A percentile compares a stretch with the other conserved stretches of the same genome.
These are phyloP conservation scores for Grammomys surdaster DNA, from an alignment of 2,113 vertebrate genomes.

Conservation along the genomic window DNA sequence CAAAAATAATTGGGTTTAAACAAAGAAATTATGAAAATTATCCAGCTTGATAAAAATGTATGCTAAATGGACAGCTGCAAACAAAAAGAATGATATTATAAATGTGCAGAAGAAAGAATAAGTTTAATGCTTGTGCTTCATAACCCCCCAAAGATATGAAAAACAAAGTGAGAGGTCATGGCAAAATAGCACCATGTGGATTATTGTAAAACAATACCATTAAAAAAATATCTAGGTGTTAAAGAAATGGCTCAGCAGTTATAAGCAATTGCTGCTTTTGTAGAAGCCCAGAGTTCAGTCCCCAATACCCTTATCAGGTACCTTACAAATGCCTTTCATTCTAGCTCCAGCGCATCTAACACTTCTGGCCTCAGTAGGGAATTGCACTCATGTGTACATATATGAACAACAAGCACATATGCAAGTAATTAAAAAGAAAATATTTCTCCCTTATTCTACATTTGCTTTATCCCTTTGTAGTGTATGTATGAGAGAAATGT, in stretches of 20 bases:
- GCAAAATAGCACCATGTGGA: background rate
- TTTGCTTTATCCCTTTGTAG: background rate
- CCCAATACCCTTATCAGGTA: background rate
- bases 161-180: background rate
- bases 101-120: background rate
- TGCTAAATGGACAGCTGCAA: background rate
- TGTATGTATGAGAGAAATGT: background rate
- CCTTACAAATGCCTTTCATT: background rate
- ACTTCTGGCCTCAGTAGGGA: background rate
- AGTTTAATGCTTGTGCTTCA: background rate
- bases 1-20: conserved; percentile 76
- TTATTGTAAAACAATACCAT: background rate
- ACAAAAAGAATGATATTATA: background rate
- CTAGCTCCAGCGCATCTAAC: background rate
- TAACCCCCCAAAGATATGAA: background rate
- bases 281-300: background rate
- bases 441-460: background rate
- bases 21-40: conserved; percentile 66
- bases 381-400: background rate
- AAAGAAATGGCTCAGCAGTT: too few species aligned
- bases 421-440: background rate
- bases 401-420: background rate
- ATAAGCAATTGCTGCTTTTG: background rate
- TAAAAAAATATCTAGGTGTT: background rate
- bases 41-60: conserved; percentile 1